A percentile compares a stretch with the other conserved stretches of the same genome.
Conservation (phyloP, 2,113 vertebrate species). For the Oenanthe melanoleuca region DNA sequence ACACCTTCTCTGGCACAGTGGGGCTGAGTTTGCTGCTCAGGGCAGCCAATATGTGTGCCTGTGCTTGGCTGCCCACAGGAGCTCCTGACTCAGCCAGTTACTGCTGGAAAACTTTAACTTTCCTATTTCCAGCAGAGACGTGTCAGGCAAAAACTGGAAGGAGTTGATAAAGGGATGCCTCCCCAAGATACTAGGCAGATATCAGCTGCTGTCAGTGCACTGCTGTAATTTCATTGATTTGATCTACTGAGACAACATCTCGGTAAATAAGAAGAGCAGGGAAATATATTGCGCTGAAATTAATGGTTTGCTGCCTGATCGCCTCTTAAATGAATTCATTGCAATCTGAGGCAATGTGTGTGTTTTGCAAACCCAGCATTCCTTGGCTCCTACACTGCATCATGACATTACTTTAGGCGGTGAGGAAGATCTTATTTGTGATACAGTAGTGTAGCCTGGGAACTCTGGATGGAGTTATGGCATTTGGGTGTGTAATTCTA, state of each 20-base stretch:
- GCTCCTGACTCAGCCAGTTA: background rate
- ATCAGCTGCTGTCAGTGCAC: background rate
- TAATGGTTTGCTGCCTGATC: slow-evolving; percentile 24
- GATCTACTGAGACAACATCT: slow-evolving; percentile 9
- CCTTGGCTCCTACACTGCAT: background rate
- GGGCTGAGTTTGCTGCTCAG: background rate
- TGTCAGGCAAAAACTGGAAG: background rate
- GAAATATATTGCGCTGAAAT: background rate
- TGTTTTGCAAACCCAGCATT: slow-evolving; percentile 44
- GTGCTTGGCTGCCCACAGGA: background rate
- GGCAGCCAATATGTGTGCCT: background rate
- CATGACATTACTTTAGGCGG: slow-evolving; percentile 11
- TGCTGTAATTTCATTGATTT: background rate
- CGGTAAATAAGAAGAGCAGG: background rate
- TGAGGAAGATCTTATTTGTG: slow-evolving; percentile 41
- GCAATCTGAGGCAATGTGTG: slow-evolving; percentile 17
- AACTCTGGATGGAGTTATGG: slow-evolving; percentile 39
- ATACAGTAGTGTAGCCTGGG: slow-evolving; percentile 26
- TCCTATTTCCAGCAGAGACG: background rate
- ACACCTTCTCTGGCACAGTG: background rate
- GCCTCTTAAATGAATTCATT: slow-evolving; percentile 17
- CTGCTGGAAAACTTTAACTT: background rate
- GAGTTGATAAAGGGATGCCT: background rate
- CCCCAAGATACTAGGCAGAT: background rate
- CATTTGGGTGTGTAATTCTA: slow-evolving; percentile 40